These are phyloP conservation scores for Trypoxylus dichotomus DNA, from an alignment of 1,140 invertebrate species.

Conservation along the genomic window DNA sequence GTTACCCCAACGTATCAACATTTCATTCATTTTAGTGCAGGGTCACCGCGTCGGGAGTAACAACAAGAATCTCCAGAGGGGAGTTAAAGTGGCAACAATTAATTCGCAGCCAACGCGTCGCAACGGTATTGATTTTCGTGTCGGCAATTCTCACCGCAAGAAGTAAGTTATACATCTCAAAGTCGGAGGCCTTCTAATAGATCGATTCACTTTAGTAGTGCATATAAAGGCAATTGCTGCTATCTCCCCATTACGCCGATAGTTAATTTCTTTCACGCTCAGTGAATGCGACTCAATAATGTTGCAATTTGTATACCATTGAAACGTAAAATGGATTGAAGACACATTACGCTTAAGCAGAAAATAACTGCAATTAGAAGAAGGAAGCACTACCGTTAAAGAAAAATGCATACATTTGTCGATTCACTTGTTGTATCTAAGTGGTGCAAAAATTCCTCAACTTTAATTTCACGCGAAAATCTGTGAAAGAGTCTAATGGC, in stretches of 20 bases:
- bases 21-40: background rate
- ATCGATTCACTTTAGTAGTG: background rate
- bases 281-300: too few relatives aligned
- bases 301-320: too few relatives aligned
- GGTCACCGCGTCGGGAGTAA: background rate
- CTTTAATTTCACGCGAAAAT: too few relatives aligned
- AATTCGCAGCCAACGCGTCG: background rate
- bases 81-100: conserved; percentile 17
- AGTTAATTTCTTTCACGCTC: background rate
- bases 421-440: too few relatives aligned
- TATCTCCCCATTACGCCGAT: background rate
- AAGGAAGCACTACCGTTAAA: too few relatives aligned
- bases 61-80: background rate
- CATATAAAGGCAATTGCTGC: background rate
- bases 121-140: conserved; percentile 6
- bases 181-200: background rate
- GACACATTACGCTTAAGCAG: too few relatives aligned
- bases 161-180: background rate
- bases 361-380: too few relatives aligned
- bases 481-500: too few relatives aligned
- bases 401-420: too few relatives aligned
- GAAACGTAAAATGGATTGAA: too few relatives aligned
- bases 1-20: background rate
- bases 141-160: background rate
- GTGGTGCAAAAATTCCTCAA: too few relatives aligned